A percentile compares a stretch with the other conserved stretches of the same genome.
These are phyloP conservation scores for Nothobranchius kuhntae DNA, from an alignment of 2,113 vertebrate species.

Conservation along the genomic window DNA sequence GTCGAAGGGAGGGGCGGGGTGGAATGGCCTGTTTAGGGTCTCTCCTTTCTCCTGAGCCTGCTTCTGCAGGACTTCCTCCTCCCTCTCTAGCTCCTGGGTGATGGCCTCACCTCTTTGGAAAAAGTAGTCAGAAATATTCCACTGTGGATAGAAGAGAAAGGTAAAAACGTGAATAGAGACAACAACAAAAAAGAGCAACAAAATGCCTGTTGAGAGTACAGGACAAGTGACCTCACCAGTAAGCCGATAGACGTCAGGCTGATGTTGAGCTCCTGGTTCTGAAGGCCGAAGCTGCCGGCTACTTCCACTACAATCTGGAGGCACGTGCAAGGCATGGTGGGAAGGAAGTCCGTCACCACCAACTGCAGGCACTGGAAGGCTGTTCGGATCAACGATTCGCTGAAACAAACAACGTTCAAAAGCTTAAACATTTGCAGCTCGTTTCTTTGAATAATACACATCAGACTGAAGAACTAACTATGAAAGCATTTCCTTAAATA, in stretches of 20 bases:
- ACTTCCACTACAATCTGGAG: constrained; percentile 98
- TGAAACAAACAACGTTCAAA: constrained; percentile 49
- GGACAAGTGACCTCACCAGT: constrained; percentile 80
- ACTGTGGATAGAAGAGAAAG: constrained; percentile 76
- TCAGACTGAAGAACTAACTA: too few relatives aligned
- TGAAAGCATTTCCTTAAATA: too few relatives aligned
- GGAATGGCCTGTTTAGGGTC: constrained; percentile 89
- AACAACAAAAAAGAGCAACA: constrained; percentile 5
- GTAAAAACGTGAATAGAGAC: background rate
- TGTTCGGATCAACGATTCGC: constrained; percentile 96
- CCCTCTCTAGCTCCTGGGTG: constrained; percentile 90
- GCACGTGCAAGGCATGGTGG: constrained; percentile 98
- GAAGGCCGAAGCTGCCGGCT: constrained; percentile 97
- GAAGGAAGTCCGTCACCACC: constrained; percentile 98
- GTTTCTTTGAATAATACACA: background rate
- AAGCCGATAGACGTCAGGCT: constrained; percentile 98
- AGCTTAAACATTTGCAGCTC: background rate
- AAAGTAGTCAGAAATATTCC: constrained; percentile 99
- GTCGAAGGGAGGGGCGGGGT: constrained; percentile 96
- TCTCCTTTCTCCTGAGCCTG: constrained; percentile 92
- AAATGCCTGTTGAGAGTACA: background rate
- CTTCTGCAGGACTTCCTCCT: constrained; percentile 89
- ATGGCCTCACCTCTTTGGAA: constrained; percentile 97
- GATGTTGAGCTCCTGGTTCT: constrained; percentile 99
- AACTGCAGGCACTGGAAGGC: constrained; percentile 99